These are phyloP conservation scores for Rhyacophila brunnea DNA, from an alignment of 1,140 invertebrate species.

Conservation along the genomic window DNA sequence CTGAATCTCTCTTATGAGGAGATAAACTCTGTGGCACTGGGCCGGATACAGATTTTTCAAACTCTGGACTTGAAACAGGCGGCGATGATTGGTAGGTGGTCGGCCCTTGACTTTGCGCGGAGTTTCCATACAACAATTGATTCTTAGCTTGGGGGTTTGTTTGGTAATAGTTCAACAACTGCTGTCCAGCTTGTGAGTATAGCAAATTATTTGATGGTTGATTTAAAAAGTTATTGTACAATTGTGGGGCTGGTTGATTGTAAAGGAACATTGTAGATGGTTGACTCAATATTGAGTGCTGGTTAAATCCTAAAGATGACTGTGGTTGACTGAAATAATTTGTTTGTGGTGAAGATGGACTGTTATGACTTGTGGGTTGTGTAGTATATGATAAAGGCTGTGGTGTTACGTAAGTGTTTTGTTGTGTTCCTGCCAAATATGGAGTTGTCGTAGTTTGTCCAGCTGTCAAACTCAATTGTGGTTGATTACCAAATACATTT, in stretches of 20 bases:
- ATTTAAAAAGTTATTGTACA: conserved; percentile 45
- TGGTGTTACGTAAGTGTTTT: conserved; percentile 12
- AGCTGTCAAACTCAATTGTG: background rate
- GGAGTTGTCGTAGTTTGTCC: background rate
- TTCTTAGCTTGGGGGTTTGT: conserved; percentile 46
- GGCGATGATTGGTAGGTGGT: conserved; percentile 15
- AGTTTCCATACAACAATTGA: conserved; percentile 38
- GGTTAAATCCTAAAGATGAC: conserved; percentile 8
- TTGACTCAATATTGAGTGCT: conserved; percentile 38
- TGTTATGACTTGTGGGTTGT: background rate
- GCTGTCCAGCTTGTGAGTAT: conserved; percentile 39
- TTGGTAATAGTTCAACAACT: conserved; percentile 49
- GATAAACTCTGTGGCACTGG: conserved; percentile 39
- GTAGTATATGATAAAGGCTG: conserved; percentile 5
- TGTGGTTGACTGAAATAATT: conserved; percentile 19
- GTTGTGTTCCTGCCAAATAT: background rate
- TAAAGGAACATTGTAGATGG: conserved; percentile 45
- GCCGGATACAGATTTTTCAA: conserved; percentile 40
- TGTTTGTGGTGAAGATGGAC: background rate
- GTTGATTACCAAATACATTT: conserved; percentile 2
- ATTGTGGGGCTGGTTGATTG: conserved; percentile 40
- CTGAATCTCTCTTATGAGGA: conserved; percentile 39
- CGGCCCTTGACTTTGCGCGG: conserved; percentile 3
- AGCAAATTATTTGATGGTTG: conserved; percentile 26
- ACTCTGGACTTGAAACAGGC: conserved; percentile 35